phyloP scores from a whole-genome alignment of 2,113 vertebrate genomes.

The Nothoprocta perdicaria region DNA sequence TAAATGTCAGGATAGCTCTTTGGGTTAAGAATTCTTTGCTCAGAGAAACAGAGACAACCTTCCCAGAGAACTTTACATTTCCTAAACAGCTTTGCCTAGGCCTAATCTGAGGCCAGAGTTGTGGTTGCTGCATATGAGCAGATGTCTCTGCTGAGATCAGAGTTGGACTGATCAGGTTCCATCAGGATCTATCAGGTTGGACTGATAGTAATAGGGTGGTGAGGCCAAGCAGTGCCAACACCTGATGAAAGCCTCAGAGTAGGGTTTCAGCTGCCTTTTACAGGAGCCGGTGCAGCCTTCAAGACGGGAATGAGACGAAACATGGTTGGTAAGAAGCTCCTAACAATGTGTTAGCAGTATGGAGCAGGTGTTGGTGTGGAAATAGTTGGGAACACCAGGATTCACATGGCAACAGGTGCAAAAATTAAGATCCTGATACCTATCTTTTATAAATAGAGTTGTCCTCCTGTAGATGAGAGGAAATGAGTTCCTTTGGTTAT shows the following conservation, averaged over 20 bases:
- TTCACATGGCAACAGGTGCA: neutral
- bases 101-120: neutral
- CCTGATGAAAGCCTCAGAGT: rapidly evolving
- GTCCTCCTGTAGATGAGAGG: neutral
- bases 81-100: neutral
- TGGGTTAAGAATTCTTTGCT: neutral
- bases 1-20: neutral
- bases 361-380: neutral
- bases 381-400: neutral
- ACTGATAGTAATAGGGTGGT: rapidly evolving
- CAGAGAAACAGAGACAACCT: neutral
- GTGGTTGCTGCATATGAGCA: neutral
- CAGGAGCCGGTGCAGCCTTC: neutral
- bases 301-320: neutral
- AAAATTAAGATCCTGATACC: neutral
- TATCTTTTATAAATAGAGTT: neutral
- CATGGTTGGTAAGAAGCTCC: rapidly evolving
- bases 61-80: neutral
- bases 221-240: neutral
- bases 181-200: neutral
- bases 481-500: rapidly evolving
- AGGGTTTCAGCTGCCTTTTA: neutral
- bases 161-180: too few species aligned
- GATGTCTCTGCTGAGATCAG: neutral
- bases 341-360: neutral